phyloP scores from a whole-genome alignment of 2,888 invertebrate genomes.

The Danaus chrysippus region DNA sequence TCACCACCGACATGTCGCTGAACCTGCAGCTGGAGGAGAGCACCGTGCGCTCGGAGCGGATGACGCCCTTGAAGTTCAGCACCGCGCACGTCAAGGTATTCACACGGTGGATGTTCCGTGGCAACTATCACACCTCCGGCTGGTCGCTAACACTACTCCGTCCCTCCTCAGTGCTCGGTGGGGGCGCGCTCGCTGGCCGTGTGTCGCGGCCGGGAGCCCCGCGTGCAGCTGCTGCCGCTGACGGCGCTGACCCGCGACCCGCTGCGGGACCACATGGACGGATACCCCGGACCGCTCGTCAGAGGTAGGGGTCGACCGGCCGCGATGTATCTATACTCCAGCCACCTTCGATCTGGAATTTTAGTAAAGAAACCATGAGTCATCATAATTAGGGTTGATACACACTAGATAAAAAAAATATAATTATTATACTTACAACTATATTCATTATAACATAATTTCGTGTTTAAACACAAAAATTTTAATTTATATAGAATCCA shows the following conservation, averaged over 20 bases:
- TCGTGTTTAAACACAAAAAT: too few relatives aligned
- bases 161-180: slow-evolving; percentile 50
- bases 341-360: too few relatives aligned
- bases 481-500: too few relatives aligned
- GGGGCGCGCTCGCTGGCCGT: slow-evolving; percentile 83
- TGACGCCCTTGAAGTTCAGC: slow-evolving; percentile 90
- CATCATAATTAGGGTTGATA: too few relatives aligned
- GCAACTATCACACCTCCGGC: background rate
- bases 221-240: slow-evolving; percentile 48
- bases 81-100: slow-evolving; percentile 87
- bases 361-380: too few relatives aligned
- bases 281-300: slow-evolving; percentile 91
- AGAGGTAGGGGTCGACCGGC: slow-evolving; percentile 55
- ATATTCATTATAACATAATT: too few relatives aligned
- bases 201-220: slow-evolving; percentile 75
- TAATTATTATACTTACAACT: too few relatives aligned
- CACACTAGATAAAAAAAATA: too few relatives aligned
- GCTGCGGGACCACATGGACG: slow-evolving; percentile 82
- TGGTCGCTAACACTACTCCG: slow-evolving; percentile 10
- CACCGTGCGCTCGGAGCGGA: slow-evolving; percentile 81
- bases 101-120: background rate
- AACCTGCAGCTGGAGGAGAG: slow-evolving; percentile 78
- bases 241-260: slow-evolving; percentile 88
- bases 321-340: background rate
- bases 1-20: slow-evolving; percentile 77